Base-by-base conservation (phyloP, 2,888 invertebrate genomes). In the Onthophagus sagittarius region DNA sequence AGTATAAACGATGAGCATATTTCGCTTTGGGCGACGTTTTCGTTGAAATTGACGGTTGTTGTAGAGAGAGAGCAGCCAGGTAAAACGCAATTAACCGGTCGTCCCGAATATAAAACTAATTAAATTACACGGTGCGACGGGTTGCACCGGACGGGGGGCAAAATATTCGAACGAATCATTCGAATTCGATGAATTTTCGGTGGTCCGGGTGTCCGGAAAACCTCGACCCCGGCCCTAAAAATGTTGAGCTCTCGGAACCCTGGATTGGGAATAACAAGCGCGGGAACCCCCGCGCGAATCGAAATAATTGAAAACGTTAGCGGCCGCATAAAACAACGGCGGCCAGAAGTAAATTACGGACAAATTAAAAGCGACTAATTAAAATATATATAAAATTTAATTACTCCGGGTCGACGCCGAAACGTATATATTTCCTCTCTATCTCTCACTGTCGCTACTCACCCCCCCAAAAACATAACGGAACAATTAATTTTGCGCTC, bases 321-420 rank as follows among this genome's bases (percentile, higher is more conserved):
- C 39, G 39, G 39, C 32, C 67, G 67, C 62, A 62, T 53, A 71
- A 71, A 53, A 71, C 39, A 53, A 71, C 31, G 62, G 15, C 39
- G 62, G 15, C 62, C 15, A 71, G 62, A 71, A 71, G 62, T 71
- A 71, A 71, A 71, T 71, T 71, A 71, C 62, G 39, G 32, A 65
- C 63, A 72, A 72, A 72, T 72, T 72, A 67, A 72, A 72, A 72
- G n/a, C 67, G 65, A 67, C 65, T 67, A 67, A 72, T 72, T 72
- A 39, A 72, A 72, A 72, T 72, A 67, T 72, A 72, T 72, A 67
- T 72, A 72, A 72, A 72, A 72, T 72, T 72, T 72, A 67, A 72
- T 72, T 65, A 72, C 72, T 71, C 39, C 39, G 7, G 39, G 39
- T 23, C 23, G 23, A 23, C 23, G 23, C 23, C 23, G 23, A 23